A percentile compares a stretch with the other conserved stretches of the same genome.
Conservation (phyloP, 30 jellyfish, hydroid and myxozoan species). For the Turritopsis rubra region DNA sequence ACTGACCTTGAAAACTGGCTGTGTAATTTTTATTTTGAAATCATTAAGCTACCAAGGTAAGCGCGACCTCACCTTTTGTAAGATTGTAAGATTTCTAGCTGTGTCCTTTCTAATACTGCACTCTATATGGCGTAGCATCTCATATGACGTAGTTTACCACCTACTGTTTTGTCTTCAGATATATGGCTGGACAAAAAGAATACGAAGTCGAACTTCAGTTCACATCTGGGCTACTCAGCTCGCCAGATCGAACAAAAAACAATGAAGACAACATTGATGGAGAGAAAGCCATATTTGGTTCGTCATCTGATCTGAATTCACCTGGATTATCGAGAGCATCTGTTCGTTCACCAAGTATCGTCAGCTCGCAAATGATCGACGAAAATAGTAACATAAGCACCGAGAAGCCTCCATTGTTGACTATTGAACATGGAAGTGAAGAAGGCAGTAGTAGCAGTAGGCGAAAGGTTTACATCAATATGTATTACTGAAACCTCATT, state of each 20-base stretch:
- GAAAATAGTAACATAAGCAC: slow-evolving; percentile 7
- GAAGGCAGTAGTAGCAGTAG: slow-evolving; percentile 28
- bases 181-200: slow-evolving; percentile 88
- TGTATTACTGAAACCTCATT: background rate
- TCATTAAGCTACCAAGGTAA: slow-evolving; percentile 84
- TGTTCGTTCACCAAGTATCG: slow-evolving; percentile 17
- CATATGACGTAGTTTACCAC: background rate
- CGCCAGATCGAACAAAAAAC: slow-evolving; percentile 60
- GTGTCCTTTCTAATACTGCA: too few relatives aligned
- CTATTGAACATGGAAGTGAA: slow-evolving; percentile 12
- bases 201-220: slow-evolving; percentile 89
- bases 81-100: too few relatives aligned
- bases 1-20: slow-evolving; percentile 91
- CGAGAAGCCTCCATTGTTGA: slow-evolving; percentile 31
- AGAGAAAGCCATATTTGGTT: slow-evolving; percentile 44
- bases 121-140: background rate
- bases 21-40: slow-evolving; percentile 80
- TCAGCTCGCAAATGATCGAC: slow-evolving; percentile 23
- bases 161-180: slow-evolving; percentile 16
- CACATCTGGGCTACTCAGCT: slow-evolving; percentile 42
- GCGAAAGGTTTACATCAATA: background rate
- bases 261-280: slow-evolving; percentile 76
- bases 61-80: background rate
- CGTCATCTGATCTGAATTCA: slow-evolving; percentile 31
- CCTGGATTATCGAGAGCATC: slow-evolving; percentile 17